Evolutionary conservation across 1,140 invertebrate genomes (phyloP).

Genomic region (Drosophila auraria): DNA sequence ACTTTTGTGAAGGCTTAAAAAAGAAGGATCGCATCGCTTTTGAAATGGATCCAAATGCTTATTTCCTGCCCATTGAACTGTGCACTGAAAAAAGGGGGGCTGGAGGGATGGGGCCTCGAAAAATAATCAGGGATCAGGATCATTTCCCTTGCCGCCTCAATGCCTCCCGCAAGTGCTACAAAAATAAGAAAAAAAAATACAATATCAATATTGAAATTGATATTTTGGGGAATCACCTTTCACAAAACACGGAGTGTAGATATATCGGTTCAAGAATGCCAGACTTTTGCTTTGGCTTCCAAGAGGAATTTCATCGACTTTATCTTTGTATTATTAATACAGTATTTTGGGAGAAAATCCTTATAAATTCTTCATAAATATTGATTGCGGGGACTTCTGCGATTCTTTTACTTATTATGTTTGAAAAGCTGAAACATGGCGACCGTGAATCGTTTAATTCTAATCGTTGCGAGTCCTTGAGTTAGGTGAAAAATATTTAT

Average conservation of each 20-base stretch:
- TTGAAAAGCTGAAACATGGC: too few species aligned
- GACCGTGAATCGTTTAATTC: too few species aligned
- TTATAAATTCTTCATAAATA: too few species aligned
- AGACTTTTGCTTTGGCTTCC: conserved; percentile 66
- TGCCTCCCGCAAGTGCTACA: conserved; percentile 44
- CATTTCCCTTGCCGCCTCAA: conserved; percentile 42
- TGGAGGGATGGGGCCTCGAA: conserved; percentile 2
- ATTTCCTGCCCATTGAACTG: conserved; percentile 72
- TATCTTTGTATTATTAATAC: neutral
- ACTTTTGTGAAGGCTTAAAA: conserved; percentile 23
- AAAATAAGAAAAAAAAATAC: neutral
- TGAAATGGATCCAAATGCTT: conserved; percentile 76
- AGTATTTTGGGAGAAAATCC: neutral
- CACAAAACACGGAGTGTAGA: neutral
- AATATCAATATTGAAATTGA: conserved; percentile 76
- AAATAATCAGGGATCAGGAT: conserved; percentile 24
- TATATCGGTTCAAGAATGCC: conserved; percentile 39
- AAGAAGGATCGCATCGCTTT: conserved; percentile 54
- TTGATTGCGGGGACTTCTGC: too few species aligned
- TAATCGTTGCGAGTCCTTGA: too few species aligned
- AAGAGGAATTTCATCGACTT: conserved; percentile 11
- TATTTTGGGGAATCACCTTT: conserved; percentile 69
- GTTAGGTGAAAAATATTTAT: too few species aligned
- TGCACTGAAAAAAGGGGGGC: conserved; percentile 57
- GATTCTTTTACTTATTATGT: too few species aligned